Evolutionary conservation across 2,888 invertebrate genomes (phyloP).

Genomic region (Hirtodrosophila cameraria): DNA sequence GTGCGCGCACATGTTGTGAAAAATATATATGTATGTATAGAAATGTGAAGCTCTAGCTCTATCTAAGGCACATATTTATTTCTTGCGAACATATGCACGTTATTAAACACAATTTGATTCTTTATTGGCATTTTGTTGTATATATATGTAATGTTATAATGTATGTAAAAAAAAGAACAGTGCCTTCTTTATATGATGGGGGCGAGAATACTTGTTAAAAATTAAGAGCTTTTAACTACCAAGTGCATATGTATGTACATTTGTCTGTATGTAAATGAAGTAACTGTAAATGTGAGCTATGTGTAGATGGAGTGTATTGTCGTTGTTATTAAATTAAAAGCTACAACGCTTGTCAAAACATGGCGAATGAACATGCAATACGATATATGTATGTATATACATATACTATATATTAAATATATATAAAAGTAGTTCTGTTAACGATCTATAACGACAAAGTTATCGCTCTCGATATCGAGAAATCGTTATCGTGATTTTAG

Average conservation of each 20-base stretch:
- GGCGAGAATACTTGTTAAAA: too few relatives aligned
- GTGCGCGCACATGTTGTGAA: conserved; percentile 14
- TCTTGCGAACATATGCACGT: conserved; percentile 13
- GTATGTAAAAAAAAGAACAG: neutral
- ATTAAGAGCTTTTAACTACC: neutral
- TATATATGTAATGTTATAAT: neutral
- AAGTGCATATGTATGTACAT: neutral
- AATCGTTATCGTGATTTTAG: too few relatives aligned
- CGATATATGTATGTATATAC: neutral
- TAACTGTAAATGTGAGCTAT: neutral
- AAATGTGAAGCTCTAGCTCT: too few relatives aligned
- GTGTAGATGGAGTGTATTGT: neutral
- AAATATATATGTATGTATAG: conserved; percentile 3
- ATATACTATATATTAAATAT: too few relatives aligned
- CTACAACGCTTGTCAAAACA: neutral
- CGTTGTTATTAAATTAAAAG: neutral
- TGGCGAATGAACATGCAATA: neutral
- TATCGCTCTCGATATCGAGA: too few relatives aligned
- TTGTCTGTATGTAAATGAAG: neutral
- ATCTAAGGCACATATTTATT: conserved; percentile 1
- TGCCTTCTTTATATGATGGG: too few relatives aligned
- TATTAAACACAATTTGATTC: conserved; percentile 5
- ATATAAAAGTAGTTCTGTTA: too few relatives aligned
- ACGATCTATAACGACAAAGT: too few relatives aligned
- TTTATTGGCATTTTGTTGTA: neutral